Evolutionary conservation across 2,888 invertebrate species (phyloP), one percentile per base, ranked within the genome.

Genomic region (Pachydiplax longipennis): DNA sequence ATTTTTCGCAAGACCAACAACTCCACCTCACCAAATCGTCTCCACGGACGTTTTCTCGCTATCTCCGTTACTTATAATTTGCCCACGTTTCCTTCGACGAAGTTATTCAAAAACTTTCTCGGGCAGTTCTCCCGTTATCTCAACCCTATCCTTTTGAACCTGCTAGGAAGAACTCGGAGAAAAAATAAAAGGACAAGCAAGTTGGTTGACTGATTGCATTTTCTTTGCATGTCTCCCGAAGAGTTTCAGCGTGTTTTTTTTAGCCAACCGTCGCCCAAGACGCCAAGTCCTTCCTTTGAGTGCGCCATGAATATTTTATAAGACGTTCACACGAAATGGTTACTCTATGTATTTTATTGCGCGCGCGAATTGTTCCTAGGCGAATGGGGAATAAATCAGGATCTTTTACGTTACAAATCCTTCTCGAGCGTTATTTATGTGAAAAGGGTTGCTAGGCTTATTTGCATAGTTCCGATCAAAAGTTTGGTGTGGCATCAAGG

Each of bases 181-280:
- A 58, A 58, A 40, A 87, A 61, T 35, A 87, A 61, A 37, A 37
- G 58, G 61, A 35, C 35, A 37, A 83, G 87, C 37, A 61, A 87
- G 61, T 87, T 61, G 87, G 87, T 37, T 87, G 87, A 87, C 87
- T 87, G 87, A 87, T 87, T 87, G 87, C 61, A 87, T 61, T 87
- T 87, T 87, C 87, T 87, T 87, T 61, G 87, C 87, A 87, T 87
- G 87, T 61, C 87, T 87, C 61, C 61, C 37, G 61, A 37, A 87
- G 61, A 87, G 40, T 65, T 61, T 40, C 61, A 22, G 18, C 31
- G 25, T 82, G 22, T 58, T 18, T 58, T 31, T 61, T n/a, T 61
- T 35, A 13, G 18, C 61, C 87, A 58, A 65, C 31, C 73, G 73
- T 73, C 65, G 65, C 53, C 61, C 35, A 35, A 53, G 87, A 61